These are phyloP conservation scores for Globodera rostochiensis DNA, from an alignment of 1,140 invertebrate species.

Conservation along the genomic window DNA sequence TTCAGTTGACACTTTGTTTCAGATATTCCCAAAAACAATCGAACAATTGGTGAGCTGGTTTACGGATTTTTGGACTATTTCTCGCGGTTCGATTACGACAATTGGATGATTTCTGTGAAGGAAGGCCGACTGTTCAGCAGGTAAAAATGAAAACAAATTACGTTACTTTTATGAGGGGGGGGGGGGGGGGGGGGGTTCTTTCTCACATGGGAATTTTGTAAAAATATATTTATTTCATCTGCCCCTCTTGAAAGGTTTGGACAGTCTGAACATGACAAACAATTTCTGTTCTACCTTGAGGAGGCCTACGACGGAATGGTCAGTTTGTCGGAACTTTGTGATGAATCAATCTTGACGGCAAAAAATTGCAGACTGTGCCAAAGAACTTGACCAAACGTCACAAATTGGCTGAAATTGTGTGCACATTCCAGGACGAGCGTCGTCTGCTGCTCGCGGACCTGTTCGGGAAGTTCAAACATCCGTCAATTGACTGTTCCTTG, in stretches of 20 bases:
- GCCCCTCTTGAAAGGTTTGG: background rate
- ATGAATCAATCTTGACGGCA: background rate
- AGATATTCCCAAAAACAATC: constrained; percentile 72
- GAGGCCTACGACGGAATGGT: constrained; percentile 83
- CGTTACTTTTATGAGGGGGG: too few relatives aligned
- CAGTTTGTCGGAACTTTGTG: constrained; percentile 4
- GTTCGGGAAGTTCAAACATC: background rate
- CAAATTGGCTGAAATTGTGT: constrained; percentile 29
- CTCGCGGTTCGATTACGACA: constrained; percentile 73
- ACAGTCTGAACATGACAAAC: constrained; percentile 23
- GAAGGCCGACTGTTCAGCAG: constrained; percentile 74
- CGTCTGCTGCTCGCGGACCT: constrained; percentile 26
- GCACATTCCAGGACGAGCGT: constrained; percentile 33
- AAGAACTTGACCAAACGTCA: constrained; percentile 41
- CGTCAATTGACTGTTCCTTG: background rate
- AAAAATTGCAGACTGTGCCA: constrained; percentile 39
- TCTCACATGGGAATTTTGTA: constrained; percentile 25
- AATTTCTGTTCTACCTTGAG: constrained; percentile 67
- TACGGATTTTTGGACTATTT: constrained; percentile 87
- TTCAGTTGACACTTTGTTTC: constrained; percentile 39
- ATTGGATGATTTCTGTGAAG: constrained; percentile 81
- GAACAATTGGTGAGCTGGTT: constrained; percentile 83
- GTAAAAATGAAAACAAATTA: constrained; percentile 17
- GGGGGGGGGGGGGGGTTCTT: too few relatives aligned
- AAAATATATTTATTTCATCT: constrained; percentile 23